Base-by-base conservation (phyloP, 2,113 vertebrate genomes). In the Tichodroma muraria region DNA sequence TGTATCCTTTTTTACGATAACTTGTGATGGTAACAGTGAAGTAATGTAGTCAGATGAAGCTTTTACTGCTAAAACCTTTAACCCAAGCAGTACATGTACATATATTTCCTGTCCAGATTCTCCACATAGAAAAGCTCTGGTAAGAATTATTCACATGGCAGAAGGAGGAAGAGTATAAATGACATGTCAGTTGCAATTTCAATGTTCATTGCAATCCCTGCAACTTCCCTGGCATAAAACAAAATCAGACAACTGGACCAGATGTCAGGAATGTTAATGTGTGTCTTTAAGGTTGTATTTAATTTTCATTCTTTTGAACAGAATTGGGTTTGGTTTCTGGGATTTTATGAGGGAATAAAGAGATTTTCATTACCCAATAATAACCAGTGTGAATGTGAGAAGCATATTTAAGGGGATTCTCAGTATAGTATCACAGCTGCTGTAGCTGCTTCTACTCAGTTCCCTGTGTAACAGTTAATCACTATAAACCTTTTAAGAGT, bases 141-240 rank as follows among this genome's bases (percentile, higher is more conserved):
- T 64, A 63, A 52, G 33, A 80, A 31, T 54, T 65, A 69, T 69
- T 88, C 61, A 61, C 31, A 9, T 49, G 61, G 21, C 44, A 93
- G 68, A 71, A 89, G 31, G 31, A 89, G 50, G n/a, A 83, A 93
- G 18, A 91, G 60, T 85, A 75, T 47, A 94, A 88, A 95, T 90
- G 52, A 59, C 47, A 68, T 9, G 23, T 88, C 44, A 6, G 71
- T 88, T 86, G 65, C 64, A 80, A 75, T 94, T 93, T 75, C 80
- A 57, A 35, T 53, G 53, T 63, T 91, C 76, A 27, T 21, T 78
- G 44, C 52, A 69, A 38, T 28, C 65, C 15, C 9, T 64, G 68
- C 73, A 93, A 84, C 49, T 83, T 49, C 61, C 35, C 37, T 93
- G 72, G 60, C 68, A 61, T 45, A 63, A 30, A 63, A 59, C 42